Base-by-base conservation (phyloP, 2,113 vertebrate genomes). In the Tachysurus fulvidraco region DNA sequence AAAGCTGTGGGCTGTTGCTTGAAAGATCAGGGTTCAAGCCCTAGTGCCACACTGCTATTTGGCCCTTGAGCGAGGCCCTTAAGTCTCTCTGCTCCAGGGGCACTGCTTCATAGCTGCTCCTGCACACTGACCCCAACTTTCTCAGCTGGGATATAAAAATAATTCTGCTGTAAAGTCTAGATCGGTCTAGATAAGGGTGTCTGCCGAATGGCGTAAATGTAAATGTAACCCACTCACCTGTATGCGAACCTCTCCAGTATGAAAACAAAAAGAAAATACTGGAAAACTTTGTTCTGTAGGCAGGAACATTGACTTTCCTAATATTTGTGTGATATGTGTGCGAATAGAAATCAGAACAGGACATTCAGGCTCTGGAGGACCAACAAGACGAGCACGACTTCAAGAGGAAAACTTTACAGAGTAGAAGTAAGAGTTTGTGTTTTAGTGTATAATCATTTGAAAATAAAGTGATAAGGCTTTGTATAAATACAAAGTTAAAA, bases 341-440 rank as follows among this genome's bases (percentile, higher is more conserved):
- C 36, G 65, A 30, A 90, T 86, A 99, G 98, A 94, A 94, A 0
- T 91, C 95, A 69, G 96, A 98, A 71, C 95, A 96, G 74, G 94
- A 96, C 85, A 96, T 97, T 52, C 97, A 96, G 92, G 93, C 91
- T 5, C 91, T 99, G 79, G 97, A 98, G 90, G 92, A 94, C 57
- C 88, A 95, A 19, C 96, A 97, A 91, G 97, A 98, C 89, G 96
- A 97, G 55, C 95, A 97, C 52, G 95, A 96, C 90, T 98, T 95
- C 79, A 96, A 96, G 88, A 95, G 85, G 81, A 96, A 96, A 92
- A 97, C 94, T 16, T 93, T 95, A 81, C 94, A 96, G 87, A 96
- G 92, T 6, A 93, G 93, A 96, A 95, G 98, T 94, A 89, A 89
- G 65, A 44, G 1, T 44, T 23, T 23, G 9, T 55, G 21, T 13